These are phyloP conservation scores for Uria aalge DNA, from an alignment of 2,113 vertebrate species.

Conservation along the genomic window DNA sequence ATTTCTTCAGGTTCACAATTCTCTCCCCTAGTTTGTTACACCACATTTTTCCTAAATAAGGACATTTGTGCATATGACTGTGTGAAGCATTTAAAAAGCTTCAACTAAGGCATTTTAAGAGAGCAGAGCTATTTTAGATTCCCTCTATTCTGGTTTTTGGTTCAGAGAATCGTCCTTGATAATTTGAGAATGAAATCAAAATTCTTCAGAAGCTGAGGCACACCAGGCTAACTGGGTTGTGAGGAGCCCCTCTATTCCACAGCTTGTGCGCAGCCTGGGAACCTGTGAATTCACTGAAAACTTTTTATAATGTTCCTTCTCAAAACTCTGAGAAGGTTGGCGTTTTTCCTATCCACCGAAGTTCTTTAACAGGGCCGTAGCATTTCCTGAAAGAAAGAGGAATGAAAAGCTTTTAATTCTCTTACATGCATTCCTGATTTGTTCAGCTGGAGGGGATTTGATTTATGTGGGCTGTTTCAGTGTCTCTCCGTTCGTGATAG, in stretches of 20 bases:
- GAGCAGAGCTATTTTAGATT: background rate
- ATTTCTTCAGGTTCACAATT: background rate
- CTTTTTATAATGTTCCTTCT: background rate
- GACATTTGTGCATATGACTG: background rate
- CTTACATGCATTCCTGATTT: background rate
- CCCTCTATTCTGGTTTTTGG: slow-evolving; percentile 10
- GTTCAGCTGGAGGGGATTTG: slow-evolving; percentile 6
- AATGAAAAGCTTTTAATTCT: slow-evolving; percentile 32
- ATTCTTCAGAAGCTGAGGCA: background rate
- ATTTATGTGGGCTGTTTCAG: background rate
- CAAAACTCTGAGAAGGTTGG: background rate
- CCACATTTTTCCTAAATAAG: background rate
- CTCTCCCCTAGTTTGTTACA: background rate
- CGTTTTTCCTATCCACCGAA: background rate
- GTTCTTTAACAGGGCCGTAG: background rate
- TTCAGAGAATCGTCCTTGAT: slow-evolving; percentile 4
- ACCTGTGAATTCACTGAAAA: background rate
- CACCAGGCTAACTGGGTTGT: background rate
- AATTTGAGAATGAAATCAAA: slow-evolving; percentile 8
- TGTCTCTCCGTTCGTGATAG: background rate
- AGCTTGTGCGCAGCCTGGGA: background rate
- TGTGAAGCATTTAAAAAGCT: background rate
- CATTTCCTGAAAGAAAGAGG: background rate
- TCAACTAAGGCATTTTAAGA: background rate
- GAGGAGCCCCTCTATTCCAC: background rate